Percentiles rank a stretch among this genome's conserved stretches.
phyloP scores from a whole-genome alignment of 1,140 invertebrate species.

The Caenorhabditis latens region DNA sequence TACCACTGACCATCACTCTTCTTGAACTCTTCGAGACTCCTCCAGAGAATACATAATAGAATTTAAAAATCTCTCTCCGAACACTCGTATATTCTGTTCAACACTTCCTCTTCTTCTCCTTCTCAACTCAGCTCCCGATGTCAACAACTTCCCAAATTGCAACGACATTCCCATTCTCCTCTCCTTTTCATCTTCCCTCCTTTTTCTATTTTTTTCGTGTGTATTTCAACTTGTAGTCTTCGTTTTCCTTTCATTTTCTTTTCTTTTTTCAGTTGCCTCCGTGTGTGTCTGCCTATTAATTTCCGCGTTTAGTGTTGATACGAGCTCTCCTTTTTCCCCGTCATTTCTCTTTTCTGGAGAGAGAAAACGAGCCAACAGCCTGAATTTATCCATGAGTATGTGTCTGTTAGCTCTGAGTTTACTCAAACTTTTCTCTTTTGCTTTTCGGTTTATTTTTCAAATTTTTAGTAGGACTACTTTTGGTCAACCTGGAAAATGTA shows the following conservation, averaged over 20 bases:
- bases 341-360: background rate
- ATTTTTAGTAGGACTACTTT: background rate
- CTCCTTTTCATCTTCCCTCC: background rate
- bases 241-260: background rate
- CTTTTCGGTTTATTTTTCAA: background rate
- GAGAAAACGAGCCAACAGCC: conserved; percentile 10
- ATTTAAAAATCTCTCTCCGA: background rate
- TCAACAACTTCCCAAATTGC: conserved; percentile 49
- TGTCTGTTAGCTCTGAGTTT: background rate
- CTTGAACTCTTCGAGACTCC: no score
- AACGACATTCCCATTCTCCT: conserved; percentile 14
- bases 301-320: conserved; percentile 51
- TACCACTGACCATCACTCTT: no score
- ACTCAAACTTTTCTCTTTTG: background rate
- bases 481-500: no score
- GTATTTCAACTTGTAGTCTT: conserved; percentile 5
- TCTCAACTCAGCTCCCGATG: background rate
- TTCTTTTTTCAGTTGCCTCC: conserved; percentile 2
- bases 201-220: conserved; percentile 13
- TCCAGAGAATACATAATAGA: background rate
- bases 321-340: background rate
- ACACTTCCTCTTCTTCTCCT: background rate
- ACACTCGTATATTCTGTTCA: conserved; percentile 1
- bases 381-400: conserved; percentile 35
- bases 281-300: conserved; percentile 35